phyloP scores from a whole-genome alignment of 2,797 vertebrate genomes.

The Meda fulgida region DNA sequence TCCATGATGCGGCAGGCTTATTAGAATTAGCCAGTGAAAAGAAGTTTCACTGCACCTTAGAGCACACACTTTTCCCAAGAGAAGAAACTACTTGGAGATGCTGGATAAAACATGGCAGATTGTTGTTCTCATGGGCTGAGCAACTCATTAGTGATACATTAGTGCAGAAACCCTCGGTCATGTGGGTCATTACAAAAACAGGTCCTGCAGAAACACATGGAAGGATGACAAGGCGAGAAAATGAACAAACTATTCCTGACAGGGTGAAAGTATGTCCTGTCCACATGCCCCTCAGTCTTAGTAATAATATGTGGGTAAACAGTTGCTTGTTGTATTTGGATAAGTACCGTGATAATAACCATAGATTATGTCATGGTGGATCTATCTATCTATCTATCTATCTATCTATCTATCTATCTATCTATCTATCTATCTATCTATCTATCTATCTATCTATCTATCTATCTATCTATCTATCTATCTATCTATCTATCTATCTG shows the following conservation, averaged over 20 bases:
- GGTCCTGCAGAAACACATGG: slow-evolving; percentile 67
- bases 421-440: too few relatives aligned
- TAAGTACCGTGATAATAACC: not conserved
- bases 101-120: slow-evolving; percentile 78
- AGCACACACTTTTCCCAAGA: slow-evolving; percentile 18
- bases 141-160: slow-evolving; percentile 78
- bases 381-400: too few relatives aligned
- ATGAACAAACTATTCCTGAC: slow-evolving; percentile 22
- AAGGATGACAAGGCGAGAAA: slow-evolving; percentile 25
- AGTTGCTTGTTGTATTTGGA: not conserved
- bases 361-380: too few relatives aligned
- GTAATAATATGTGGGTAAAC: not conserved
- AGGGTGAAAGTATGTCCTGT: slow-evolving; percentile 16
- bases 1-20: not conserved
- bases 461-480: too few relatives aligned
- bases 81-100: slow-evolving; percentile 71
- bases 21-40: slow-evolving; percentile 12
- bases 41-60: not conserved
- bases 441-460: too few relatives aligned
- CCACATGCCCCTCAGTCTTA: slow-evolving; percentile 15
- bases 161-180: slow-evolving; percentile 75
- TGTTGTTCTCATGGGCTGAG: slow-evolving; percentile 75
- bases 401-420: too few relatives aligned
- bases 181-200: slow-evolving; percentile 68
- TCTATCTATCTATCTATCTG: not conserved